phyloP scores from a whole-genome alignment of 2,888 invertebrate genomes.

The Lepidochrysops patricia region DNA sequence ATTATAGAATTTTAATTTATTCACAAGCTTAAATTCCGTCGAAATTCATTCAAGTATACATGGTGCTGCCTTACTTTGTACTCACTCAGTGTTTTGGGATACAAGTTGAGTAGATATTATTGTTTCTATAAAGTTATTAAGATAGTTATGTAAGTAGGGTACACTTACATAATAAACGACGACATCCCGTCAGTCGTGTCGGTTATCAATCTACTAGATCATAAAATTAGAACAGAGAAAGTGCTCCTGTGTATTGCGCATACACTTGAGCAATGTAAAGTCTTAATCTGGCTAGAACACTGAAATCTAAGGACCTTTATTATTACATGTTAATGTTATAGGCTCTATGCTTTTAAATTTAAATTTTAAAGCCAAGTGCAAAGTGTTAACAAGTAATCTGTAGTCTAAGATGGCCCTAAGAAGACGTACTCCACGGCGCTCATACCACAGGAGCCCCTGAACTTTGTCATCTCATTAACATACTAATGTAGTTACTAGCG shows the following conservation, averaged over 20 bases:
- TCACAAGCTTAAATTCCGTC: background rate
- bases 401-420: background rate
- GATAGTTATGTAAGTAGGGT: too few species aligned
- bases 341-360: background rate
- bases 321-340: too few species aligned
- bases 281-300: too few species aligned
- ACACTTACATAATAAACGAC: too few species aligned
- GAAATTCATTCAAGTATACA: background rate
- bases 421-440: background rate
- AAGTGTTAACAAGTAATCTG: background rate
- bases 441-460: background rate
- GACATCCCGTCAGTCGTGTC: too few species aligned
- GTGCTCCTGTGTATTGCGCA: too few species aligned
- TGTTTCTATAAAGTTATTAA: too few species aligned
- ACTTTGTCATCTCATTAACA: slow-evolving; percentile 5
- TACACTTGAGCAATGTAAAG: too few species aligned
- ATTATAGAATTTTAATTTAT: slow-evolving; percentile 4
- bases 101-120: background rate
- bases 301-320: too few species aligned
- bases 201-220: too few species aligned
- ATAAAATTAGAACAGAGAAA: too few species aligned
- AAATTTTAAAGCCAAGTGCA: background rate
- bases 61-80: background rate
- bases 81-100: background rate
- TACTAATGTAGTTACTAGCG: background rate